Evolutionary conservation across 2,797 vertebrate genomes (phyloP).

Genomic region (Okamejei kenojei): DNA sequence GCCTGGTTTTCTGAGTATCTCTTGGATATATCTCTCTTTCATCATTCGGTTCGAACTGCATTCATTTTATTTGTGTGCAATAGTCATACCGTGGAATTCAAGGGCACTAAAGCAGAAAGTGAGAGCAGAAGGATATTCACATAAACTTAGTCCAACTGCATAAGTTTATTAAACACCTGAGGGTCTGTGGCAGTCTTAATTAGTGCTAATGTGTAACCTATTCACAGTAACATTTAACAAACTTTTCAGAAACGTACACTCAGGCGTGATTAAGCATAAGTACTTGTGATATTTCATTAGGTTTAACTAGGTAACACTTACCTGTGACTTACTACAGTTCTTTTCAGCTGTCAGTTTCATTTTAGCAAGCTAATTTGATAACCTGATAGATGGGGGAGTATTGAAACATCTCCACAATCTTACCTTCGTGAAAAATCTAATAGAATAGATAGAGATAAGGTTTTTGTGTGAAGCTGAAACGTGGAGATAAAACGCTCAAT

Average conservation of each 20-base stretch:
- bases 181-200: constrained; percentile 28
- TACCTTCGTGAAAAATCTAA: neutral
- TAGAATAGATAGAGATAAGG: neutral
- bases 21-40: neutral
- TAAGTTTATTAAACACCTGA: constrained; percentile 36
- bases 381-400: neutral
- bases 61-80: neutral
- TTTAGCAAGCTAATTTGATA: constrained; percentile 24
- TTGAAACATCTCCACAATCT: neutral
- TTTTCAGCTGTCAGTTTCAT: constrained; percentile 24
- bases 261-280: constrained; percentile 19
- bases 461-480: neutral
- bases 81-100: neutral
- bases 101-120: constrained; percentile 32
- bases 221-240: constrained; percentile 35
- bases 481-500: neutral
- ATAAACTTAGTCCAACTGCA: constrained; percentile 34
- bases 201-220: constrained; percentile 35
- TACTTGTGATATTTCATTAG: constrained; percentile 37
- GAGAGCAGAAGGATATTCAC: constrained; percentile 34
- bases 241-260: constrained; percentile 31
- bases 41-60: neutral
- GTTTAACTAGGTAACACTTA: constrained; percentile 34
- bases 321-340: constrained; percentile 23
- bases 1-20: neutral